These are phyloP conservation scores for Corvus moneduloides DNA, from an alignment of 2,113 vertebrate genomes.

Conservation along the genomic window DNA sequence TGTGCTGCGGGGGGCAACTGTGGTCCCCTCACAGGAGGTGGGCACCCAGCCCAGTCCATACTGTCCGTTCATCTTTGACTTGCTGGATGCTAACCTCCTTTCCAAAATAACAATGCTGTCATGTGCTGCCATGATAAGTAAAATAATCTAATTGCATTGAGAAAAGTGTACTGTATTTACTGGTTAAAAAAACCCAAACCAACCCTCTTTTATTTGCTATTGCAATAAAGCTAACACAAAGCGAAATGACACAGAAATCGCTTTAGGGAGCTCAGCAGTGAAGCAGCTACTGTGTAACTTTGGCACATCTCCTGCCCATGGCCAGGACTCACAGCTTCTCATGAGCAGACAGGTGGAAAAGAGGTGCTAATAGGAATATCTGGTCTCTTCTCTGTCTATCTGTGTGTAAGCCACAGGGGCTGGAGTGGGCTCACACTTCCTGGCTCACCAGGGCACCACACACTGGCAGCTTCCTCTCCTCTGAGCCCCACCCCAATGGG, in stretches of 20 bases:
- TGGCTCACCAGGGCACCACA: background rate
- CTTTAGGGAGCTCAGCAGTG: background rate
- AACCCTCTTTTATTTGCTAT: background rate
- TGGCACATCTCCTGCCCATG: background rate
- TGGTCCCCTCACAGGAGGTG: accelerated
- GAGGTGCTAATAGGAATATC: background rate
- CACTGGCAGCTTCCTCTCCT: background rate
- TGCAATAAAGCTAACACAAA: background rate
- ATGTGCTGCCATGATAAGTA: background rate
- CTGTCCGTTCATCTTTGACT: background rate
- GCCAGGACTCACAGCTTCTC: background rate
- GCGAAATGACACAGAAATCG: background rate
- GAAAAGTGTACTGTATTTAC: background rate
- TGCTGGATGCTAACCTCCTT: background rate
- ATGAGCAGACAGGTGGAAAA: background rate
- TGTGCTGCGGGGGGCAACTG: accelerated
- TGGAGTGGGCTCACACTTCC: background rate
- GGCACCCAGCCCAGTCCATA: background rate
- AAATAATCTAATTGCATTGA: background rate
- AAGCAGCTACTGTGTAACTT: background rate
- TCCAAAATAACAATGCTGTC: background rate
- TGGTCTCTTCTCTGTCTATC: background rate
- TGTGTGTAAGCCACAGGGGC: background rate
- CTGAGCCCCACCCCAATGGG: background rate
- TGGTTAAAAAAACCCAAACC: accelerated